phyloP scores from a whole-genome alignment of 2,888 invertebrate species.

The Trichacis sp. region DNA sequence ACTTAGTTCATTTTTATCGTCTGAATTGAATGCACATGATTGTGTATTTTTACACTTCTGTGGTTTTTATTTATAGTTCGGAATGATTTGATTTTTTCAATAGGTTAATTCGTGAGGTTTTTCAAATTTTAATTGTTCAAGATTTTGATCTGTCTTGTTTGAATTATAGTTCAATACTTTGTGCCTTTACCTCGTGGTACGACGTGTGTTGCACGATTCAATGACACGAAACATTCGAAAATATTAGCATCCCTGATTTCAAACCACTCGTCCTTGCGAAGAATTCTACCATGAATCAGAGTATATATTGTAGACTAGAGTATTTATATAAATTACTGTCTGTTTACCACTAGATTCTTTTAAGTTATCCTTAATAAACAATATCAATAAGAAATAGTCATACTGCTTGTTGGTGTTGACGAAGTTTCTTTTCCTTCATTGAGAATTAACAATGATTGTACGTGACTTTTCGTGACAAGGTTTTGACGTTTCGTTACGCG shows the following conservation, averaged over 20 bases:
- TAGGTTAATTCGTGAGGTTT: background rate
- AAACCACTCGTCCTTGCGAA: constrained; percentile 1
- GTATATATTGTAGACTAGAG: constrained; percentile 26
- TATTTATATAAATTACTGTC: constrained; percentile 40
- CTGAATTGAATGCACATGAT: no score
- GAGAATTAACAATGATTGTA: background rate
- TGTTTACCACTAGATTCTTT: constrained; percentile 37
- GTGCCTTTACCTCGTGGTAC: constrained; percentile 15
- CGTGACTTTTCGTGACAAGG: background rate
- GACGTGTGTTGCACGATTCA: background rate
- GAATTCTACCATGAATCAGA: background rate
- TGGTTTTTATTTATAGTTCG: no score
- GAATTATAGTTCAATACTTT: constrained; percentile 28
- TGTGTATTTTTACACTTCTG: no score
- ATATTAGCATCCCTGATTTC: background rate
- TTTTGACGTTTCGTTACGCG: background rate
- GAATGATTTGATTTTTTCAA: background rate
- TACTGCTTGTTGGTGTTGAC: constrained; percentile 2
- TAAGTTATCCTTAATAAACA: constrained; percentile 32
- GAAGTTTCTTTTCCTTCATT: background rate
- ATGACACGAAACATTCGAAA: background rate
- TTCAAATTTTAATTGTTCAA: background rate
- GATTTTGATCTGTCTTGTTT: background rate
- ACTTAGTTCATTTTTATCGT: no score
- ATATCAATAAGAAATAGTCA: constrained; percentile 7